Conservation (phyloP, 2,113 vertebrate genomes). For the Mohoua ochrocephala region DNA sequence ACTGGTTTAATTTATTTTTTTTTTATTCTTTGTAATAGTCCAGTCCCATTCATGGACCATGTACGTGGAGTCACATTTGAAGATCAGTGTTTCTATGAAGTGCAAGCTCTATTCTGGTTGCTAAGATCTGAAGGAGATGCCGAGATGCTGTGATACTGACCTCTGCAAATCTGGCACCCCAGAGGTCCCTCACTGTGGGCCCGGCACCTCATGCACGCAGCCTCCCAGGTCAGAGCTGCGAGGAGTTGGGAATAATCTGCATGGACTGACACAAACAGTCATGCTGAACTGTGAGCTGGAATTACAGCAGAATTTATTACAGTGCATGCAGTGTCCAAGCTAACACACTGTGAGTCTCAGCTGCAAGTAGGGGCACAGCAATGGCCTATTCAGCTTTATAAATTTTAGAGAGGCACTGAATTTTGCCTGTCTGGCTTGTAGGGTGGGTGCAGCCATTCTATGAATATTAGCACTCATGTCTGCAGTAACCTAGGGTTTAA, state of each 20-base stretch:
- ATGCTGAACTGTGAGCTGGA: background rate
- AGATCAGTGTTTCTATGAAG: background rate
- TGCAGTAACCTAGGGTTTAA: background rate
- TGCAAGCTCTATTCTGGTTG: accelerated
- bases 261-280: background rate
- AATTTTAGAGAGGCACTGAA: background rate
- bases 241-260: background rate
- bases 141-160: background rate
- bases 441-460: background rate
- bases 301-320: background rate
- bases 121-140: background rate
- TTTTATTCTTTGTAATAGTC: background rate
- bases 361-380: background rate
- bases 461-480: background rate
- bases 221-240: background rate
- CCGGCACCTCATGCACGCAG: background rate
- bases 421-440: background rate
- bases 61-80: background rate
- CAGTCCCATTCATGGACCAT: background rate
- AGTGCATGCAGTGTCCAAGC: background rate
- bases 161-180: background rate
- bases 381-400: background rate
- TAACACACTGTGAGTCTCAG: background rate
- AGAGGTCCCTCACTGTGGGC: background rate
- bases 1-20: background rate